Evolutionary conservation across 1,140 invertebrate genomes (phyloP).

Genomic region (Nautilus pompilius): DNA sequence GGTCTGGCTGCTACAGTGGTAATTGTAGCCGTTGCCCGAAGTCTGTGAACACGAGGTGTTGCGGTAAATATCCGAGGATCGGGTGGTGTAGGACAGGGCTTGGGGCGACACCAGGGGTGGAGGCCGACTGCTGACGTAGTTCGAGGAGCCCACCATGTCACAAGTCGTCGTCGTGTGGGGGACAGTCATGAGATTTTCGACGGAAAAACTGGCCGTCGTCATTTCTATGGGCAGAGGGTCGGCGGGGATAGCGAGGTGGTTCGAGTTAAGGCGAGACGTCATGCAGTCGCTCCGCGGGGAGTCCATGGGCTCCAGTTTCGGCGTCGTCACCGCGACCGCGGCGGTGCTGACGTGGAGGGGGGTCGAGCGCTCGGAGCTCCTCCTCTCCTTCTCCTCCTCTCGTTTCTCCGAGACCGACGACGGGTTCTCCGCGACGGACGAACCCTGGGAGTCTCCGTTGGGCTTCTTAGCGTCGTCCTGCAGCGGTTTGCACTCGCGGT

Average conservation of each 20-base stretch:
- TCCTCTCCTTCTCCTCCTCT: slow-evolving; percentile 1
- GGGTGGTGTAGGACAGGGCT: slow-evolving; percentile 31
- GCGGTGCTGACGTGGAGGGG: slow-evolving; percentile 6
- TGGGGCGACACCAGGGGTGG: slow-evolving; percentile 33
- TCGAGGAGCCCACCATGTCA: slow-evolving; percentile 28
- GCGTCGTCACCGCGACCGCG: slow-evolving; percentile 5
- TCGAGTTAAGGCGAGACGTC: slow-evolving; percentile 16
- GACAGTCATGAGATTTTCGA: slow-evolving; percentile 47
- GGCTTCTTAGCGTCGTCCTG: no score
- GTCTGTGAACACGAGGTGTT: slow-evolving; percentile 28
- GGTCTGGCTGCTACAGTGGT: slow-evolving; percentile 21
- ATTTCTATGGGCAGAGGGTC: slow-evolving; percentile 22
- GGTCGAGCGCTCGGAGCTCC: background rate
- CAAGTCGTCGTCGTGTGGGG: slow-evolving; percentile 22
- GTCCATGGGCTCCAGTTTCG: slow-evolving; percentile 39
- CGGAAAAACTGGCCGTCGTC: slow-evolving; percentile 37
- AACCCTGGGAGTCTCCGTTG: no score
- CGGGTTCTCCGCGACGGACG: background rate
- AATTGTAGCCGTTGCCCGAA: slow-evolving; percentile 15
- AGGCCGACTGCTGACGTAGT: slow-evolving; percentile 28
- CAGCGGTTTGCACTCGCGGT: no score
- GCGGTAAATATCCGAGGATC: slow-evolving; percentile 36
- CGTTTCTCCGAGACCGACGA: background rate
- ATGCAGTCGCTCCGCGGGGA: slow-evolving; percentile 23
- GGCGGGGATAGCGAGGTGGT: slow-evolving; percentile 28